phyloP scores from a whole-genome alignment of 1,140 invertebrate genomes.

The Drosophila malerkotliana region DNA sequence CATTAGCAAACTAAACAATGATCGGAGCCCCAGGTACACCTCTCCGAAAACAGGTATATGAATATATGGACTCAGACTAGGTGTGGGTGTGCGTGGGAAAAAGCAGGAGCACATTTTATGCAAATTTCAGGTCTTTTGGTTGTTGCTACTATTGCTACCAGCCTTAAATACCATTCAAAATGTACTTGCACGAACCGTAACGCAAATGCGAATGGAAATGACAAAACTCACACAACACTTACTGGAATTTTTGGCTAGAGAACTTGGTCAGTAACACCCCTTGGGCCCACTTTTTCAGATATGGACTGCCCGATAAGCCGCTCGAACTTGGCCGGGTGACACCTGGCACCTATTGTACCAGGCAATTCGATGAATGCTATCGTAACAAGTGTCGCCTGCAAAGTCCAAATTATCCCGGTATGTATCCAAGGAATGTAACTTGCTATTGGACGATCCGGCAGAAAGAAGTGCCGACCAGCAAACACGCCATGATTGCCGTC shows the following conservation, averaged over 20 bases:
- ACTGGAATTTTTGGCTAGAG: conserved; percentile 7
- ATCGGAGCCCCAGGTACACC: conserved; percentile 17
- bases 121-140: conserved; percentile 58
- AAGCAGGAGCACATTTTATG: conserved; percentile 68
- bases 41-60: conserved; percentile 4
- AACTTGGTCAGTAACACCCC: conserved; percentile 5
- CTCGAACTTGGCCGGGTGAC: conserved; percentile 91
- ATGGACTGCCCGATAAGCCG: conserved; percentile 89
- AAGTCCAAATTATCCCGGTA: conserved; percentile 95
- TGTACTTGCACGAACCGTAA: conserved; percentile 44
- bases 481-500: conserved; percentile 94
- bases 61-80: background rate
- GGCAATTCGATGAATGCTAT: conserved; percentile 94
- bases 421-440: conserved; percentile 94
- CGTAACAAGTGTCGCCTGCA: conserved; percentile 92
- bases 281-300: conserved; percentile 71
- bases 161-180: conserved; percentile 70
- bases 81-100: conserved; percentile 25
- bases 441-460: conserved; percentile 92
- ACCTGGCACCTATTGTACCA: conserved; percentile 93
- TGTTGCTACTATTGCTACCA: conserved; percentile 14
- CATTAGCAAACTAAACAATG: conserved; percentile 75
- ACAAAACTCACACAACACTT: conserved; percentile 49
- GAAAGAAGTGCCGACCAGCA: conserved; percentile 92
- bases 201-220: conserved; percentile 47